Base-by-base conservation (phyloP, 2,113 vertebrate genomes). In the Vulpes vulpes region DNA sequence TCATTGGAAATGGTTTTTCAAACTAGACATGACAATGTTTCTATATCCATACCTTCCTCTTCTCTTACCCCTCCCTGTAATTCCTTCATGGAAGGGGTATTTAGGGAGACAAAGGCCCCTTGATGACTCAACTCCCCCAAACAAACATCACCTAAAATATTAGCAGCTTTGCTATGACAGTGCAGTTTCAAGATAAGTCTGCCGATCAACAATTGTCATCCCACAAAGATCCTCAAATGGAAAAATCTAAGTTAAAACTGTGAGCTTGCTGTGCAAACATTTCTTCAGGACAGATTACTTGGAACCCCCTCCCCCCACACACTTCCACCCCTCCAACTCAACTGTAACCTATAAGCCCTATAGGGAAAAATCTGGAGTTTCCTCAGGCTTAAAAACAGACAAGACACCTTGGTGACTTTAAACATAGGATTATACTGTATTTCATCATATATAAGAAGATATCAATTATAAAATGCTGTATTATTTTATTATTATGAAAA, bases 211-310 rank as follows among this genome's bases (percentile, higher is more conserved):
- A 57, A 49, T 17, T 20, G 1, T 94, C 69, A 87, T 78, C 51
- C 38, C 69, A 30, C n/a, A 95, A 85, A 73, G 67, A 87, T 62
- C 3, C 4, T 17, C 16, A 60, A 74, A 27, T 76, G 32, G 67
- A 93, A 93, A 89, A 89, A 51, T 85, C 43, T 79, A 49, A 90
- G 67, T 76, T n/a, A 84, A 84, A 89, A 35, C 30, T 65, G 19
- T 55, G 19, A 89, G 32, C 20, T 93, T 76, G 43, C 27, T 51
- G 23, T 79, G 35, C 2, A 64, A 53, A 65, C 2, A 25, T 65
- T 94, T 10, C 65, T 94, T 96, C 53, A 64, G 27, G 35, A 65
- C 17, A 94, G 35, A n/a, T 93, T 91, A 69, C 49, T 87, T 78
- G 20, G 3, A 32, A 35, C 35, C 35, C 35, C 35, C 35, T 35